Percentiles rank a stretch among this genome's conserved stretches.
Conservation (phyloP, 2,888 invertebrate species). For the Agriotes lineatus region DNA sequence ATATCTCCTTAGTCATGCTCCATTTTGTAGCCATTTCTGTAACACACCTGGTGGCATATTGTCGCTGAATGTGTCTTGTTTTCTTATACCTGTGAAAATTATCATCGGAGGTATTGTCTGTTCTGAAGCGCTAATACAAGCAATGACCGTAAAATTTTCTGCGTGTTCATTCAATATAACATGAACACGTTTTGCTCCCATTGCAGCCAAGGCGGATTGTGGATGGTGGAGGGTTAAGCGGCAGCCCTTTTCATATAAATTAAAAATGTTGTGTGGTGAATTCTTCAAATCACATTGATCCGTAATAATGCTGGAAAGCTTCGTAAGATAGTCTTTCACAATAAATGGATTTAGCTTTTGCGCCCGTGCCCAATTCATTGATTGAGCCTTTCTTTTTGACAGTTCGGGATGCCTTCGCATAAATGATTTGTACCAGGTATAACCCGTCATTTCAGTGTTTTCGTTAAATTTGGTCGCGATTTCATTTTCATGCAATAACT, state of each 20-base stretch:
- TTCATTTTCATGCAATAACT: background rate
- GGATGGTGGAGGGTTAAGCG: slow-evolving; percentile 49
- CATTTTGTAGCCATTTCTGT: slow-evolving; percentile 53
- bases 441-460: background rate
- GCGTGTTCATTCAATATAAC: slow-evolving; percentile 36
- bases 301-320: background rate
- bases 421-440: background rate
- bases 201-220: slow-evolving; percentile 45
- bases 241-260: slow-evolving; percentile 52
- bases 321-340: slow-evolving; percentile 6
- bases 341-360: slow-evolving; percentile 44
- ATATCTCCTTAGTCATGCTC: slow-evolving; percentile 48
- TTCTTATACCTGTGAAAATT: slow-evolving; percentile 5
- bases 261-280: slow-evolving; percentile 17
- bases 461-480: background rate
- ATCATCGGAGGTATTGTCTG: background rate
- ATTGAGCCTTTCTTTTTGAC: slow-evolving; percentile 48
- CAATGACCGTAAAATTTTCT: slow-evolving; percentile 17
- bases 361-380: slow-evolving; percentile 51
- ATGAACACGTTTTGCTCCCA: slow-evolving; percentile 44
- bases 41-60: slow-evolving; percentile 50
- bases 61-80: slow-evolving; percentile 46
- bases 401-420: background rate
- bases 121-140: slow-evolving; percentile 6
- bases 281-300: background rate